Percentiles rank a stretch among this genome's conserved stretches.
Evolutionary conservation across 2,888 invertebrate species (phyloP).

Genomic region (Tineola bisselliella): DNA sequence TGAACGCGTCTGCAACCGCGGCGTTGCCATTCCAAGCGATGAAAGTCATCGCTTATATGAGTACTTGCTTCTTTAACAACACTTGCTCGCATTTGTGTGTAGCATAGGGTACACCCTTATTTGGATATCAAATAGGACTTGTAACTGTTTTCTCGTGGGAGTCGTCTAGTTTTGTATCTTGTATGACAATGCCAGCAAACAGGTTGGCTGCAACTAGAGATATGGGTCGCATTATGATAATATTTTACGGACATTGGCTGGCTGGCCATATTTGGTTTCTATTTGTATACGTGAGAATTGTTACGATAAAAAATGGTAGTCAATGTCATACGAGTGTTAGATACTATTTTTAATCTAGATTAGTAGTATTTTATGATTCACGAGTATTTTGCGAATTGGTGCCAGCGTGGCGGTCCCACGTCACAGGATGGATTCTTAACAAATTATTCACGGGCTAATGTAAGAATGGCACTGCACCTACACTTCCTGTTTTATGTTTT

Average conservation of each 20-base stretch:
- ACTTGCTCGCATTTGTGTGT: slow-evolving; percentile 1
- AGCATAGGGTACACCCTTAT: slow-evolving; percentile 30
- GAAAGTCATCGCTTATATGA: slow-evolving; percentile 50
- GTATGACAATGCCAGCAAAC: neutral
- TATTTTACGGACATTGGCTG: no score
- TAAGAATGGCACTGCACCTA: neutral
- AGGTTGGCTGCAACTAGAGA: neutral
- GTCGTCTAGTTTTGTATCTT: slow-evolving; percentile 19
- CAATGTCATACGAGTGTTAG: neutral
- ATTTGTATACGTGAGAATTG: neutral
- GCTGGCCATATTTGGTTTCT: neutral
- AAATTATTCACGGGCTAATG: slow-evolving; percentile 24
- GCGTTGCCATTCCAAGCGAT: slow-evolving; percentile 57
- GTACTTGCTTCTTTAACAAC: neutral
- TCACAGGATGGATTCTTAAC: slow-evolving; percentile 27
- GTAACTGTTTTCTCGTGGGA: slow-evolving; percentile 39
- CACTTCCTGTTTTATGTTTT: neutral
- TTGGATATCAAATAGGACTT: slow-evolving; percentile 31
- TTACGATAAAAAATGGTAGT: neutral
- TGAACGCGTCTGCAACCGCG: slow-evolving; percentile 35
- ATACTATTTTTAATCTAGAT: neutral
- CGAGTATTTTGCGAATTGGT: slow-evolving; percentile 34
- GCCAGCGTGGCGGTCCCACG: slow-evolving; percentile 26
- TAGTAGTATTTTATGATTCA: slow-evolving; percentile 29
- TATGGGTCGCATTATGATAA: slow-evolving; percentile 5